phyloP scores from a whole-genome alignment of 2,797 vertebrate species.

The Danio jaintianensis region DNA sequence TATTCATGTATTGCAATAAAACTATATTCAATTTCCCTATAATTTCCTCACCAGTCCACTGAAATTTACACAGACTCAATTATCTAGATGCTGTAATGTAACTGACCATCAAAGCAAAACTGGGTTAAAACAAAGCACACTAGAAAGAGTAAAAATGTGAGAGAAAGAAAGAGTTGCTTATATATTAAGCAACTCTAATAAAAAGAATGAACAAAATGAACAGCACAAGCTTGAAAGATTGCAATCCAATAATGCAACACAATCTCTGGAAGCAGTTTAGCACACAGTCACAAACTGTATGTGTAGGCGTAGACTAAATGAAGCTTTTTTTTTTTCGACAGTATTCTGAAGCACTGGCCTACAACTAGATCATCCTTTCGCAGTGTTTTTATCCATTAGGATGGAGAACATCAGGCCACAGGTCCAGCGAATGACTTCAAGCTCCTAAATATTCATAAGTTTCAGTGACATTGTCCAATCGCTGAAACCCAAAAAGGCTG shows the following conservation, averaged over 20 bases:
- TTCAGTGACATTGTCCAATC: slow-evolving; percentile 2
- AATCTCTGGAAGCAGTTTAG: slow-evolving; percentile 27
- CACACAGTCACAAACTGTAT: slow-evolving; percentile 28
- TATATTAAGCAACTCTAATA: neutral
- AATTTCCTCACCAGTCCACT: slow-evolving; percentile 3
- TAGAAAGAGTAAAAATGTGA: neutral
- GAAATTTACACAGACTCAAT: slow-evolving; percentile 15
- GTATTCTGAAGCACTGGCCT: slow-evolving; percentile 32
- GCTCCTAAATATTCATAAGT: neutral
- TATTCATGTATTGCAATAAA: slow-evolving; percentile 32
- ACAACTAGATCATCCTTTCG: neutral
- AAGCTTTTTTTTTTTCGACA: neutral
- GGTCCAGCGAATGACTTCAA: slow-evolving; percentile 21
- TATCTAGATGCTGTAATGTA: slow-evolving; percentile 4
- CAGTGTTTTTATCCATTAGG: slow-evolving; percentile 12
- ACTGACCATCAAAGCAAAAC: slow-evolving; percentile 15
- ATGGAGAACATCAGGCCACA: slow-evolving; percentile 7
- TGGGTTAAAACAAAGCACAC: slow-evolving; percentile 21
- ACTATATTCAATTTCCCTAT: neutral
- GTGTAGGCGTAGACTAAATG: slow-evolving; percentile 18
- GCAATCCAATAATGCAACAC: slow-evolving; percentile 10
- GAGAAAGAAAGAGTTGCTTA: neutral
- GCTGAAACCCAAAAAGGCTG: neutral
- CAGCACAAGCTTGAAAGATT: slow-evolving; percentile 16
- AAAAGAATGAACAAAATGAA: neutral